Evolutionary conservation across 1,140 invertebrate genomes (phyloP).

Genomic region (Babylonia areolata): DNA sequence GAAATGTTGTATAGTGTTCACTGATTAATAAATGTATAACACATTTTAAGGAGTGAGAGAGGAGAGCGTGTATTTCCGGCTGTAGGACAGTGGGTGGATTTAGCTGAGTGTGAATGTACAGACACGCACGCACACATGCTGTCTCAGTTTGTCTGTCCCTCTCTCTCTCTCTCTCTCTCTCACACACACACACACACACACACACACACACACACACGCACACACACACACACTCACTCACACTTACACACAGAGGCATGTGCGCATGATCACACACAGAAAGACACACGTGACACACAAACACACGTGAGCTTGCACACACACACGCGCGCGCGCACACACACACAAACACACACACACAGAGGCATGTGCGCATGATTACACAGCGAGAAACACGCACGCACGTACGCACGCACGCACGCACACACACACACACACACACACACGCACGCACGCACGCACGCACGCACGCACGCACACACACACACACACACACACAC

Average conservation of each 20-base stretch:
- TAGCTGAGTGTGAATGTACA: too few species aligned
- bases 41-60: too few species aligned
- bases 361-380: neutral
- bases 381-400: neutral
- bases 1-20: too few species aligned
- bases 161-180: neutral
- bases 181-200: constrained; percentile 15
- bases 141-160: too few species aligned
- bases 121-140: too few species aligned
- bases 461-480: neutral
- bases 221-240: constrained; percentile 9
- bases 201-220: constrained; percentile 28
- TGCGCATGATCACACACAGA: too few species aligned
- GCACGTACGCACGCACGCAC: constrained; percentile 9
- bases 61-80: too few species aligned
- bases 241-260: constrained; percentile 15
- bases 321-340: constrained; percentile 11
- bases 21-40: too few species aligned
- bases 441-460: neutral
- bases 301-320: neutral
- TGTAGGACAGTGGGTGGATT: too few species aligned
- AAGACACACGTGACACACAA: neutral
- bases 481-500: constrained; percentile 21
- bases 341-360: constrained; percentile 23
- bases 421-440: constrained; percentile 15